Evolutionary conservation across 2,797 vertebrate genomes (phyloP).

Genomic region (Ctenopoma kingsleyae): DNA sequence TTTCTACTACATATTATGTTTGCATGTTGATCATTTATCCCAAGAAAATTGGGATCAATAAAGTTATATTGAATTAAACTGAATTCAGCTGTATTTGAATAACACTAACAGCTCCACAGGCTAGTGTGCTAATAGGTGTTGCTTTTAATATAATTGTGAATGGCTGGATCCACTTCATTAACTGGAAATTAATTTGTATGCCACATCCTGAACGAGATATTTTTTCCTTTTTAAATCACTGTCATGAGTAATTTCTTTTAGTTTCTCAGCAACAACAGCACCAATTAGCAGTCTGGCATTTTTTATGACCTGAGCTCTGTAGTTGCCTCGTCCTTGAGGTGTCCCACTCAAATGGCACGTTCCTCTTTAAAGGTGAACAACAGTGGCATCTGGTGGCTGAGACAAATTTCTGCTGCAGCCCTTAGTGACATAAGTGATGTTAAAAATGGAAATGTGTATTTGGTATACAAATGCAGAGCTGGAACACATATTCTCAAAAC

Average conservation of each 20-base stretch:
- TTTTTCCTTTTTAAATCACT: no score
- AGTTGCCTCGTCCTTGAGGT: constrained; percentile 45
- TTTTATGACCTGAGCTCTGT: constrained; percentile 37
- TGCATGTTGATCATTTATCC: neutral
- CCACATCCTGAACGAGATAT: no score
- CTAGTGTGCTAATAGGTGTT: no score
- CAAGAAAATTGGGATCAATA: neutral
- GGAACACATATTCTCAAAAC: neutral
- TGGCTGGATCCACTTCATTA: no score
- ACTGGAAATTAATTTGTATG: no score
- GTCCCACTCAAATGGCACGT: constrained; percentile 6
- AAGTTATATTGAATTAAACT: neutral
- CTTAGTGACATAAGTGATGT: neutral
- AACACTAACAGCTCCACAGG: no score
- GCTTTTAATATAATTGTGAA: no score
- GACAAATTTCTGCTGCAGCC: fast-evolving
- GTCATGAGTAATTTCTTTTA: constrained; percentile 25
- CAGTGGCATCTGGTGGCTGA: constrained; percentile 66
- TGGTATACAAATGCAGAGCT: neutral
- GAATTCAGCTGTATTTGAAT: neutral
- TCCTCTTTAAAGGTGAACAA: constrained; percentile 35
- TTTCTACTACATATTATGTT: neutral
- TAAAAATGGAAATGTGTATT: neutral
- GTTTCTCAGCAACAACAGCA: constrained; percentile 10
- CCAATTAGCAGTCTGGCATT: constrained; percentile 25